Evolutionary conservation across 1,140 invertebrate species (phyloP).

Genomic region (Leptoteleia sp.): DNA sequence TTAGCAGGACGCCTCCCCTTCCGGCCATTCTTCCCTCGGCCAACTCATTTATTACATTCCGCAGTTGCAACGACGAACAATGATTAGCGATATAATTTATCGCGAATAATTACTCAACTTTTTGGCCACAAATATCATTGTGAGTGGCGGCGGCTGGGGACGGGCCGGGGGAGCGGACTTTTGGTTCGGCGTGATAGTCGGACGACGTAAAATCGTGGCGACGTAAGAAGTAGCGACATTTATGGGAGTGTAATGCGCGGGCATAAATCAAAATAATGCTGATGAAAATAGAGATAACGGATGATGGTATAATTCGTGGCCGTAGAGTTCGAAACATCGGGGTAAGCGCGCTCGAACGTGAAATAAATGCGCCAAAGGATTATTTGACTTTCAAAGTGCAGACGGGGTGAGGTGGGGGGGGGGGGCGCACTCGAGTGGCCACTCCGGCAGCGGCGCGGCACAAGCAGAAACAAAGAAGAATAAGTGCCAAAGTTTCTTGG

Average conservation of each 20-base stretch:
- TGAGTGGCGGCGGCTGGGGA: too few species aligned
- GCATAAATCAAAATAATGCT: slow-evolving; percentile 30
- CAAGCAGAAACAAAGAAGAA: slow-evolving; percentile 66
- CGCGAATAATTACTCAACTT: slow-evolving; percentile 17
- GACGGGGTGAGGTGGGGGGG: too few species aligned
- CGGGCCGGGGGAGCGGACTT: too few species aligned
- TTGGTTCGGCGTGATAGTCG: too few species aligned
- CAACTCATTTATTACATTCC: too few species aligned
- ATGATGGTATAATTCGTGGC: slow-evolving; percentile 5
- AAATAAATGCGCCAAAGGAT: slow-evolving; percentile 53
- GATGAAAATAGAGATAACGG: slow-evolving; percentile 14
- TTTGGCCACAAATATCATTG: slow-evolving; percentile 9
- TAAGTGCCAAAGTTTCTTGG: slow-evolving; percentile 60
- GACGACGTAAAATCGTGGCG: too few species aligned
- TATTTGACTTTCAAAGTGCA: slow-evolving; percentile 43
- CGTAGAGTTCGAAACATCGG: slow-evolving; percentile 21
- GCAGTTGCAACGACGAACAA: slow-evolving; percentile 1
- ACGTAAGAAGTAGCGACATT: slow-evolving; percentile 19
- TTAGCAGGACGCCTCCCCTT: too few species aligned
- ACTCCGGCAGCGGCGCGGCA: too few species aligned
- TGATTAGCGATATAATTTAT: slow-evolving; percentile 9
- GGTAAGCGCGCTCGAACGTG: slow-evolving; percentile 27
- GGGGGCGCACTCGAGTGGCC: too few species aligned
- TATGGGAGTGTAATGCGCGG: not conserved
- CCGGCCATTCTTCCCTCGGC: too few species aligned